phyloP scores from a whole-genome alignment of 2,888 invertebrate species.

The Meteorus cinctellus region DNA sequence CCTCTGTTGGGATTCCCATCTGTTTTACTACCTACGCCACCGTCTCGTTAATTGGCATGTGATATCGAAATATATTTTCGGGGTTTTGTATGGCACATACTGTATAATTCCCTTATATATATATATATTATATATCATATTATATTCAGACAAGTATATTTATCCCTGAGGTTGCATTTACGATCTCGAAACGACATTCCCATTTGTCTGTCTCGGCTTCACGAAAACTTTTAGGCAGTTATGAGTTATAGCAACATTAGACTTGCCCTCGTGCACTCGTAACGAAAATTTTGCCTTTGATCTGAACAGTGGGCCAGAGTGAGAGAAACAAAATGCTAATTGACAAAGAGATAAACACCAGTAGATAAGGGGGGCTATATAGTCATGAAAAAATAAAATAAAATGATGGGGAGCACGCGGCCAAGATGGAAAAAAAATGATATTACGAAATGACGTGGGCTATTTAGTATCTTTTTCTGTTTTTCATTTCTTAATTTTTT shows the following conservation, averaged over 20 bases:
- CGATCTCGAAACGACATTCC: conserved; percentile 9
- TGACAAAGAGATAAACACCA: conserved; percentile 44
- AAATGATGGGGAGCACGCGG: conserved; percentile 15
- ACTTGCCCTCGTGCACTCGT: conserved; percentile 12
- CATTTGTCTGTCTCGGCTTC: conserved; percentile 13
- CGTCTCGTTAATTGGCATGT: conserved; percentile 40
- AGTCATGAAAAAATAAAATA: conserved; percentile 25
- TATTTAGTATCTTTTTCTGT: background rate
- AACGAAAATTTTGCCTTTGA: conserved; percentile 36
- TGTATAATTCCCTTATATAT: conserved; percentile 22
- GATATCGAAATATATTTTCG: conserved; percentile 36
- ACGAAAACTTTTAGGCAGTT: conserved; percentile 20
- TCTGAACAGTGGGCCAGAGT: background rate
- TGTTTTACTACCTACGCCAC: conserved; percentile 27
- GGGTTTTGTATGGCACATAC: conserved; percentile 3
- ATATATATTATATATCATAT: conserved; percentile 5
- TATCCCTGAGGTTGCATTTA: conserved; percentile 8
- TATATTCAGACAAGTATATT: background rate
- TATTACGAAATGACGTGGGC: background rate
- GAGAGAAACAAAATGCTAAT: conserved; percentile 37
- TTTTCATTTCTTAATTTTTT: conserved; percentile 5
- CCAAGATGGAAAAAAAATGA: background rate
- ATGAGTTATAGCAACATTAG: conserved; percentile 27
- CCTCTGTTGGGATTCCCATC: conserved; percentile 16
- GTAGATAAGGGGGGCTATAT: conserved; percentile 32